A percentile compares a stretch with the other conserved stretches of the same genome.
Conservation (phyloP, 1,140 invertebrate species). For the Lasaia peninsularis region DNA sequence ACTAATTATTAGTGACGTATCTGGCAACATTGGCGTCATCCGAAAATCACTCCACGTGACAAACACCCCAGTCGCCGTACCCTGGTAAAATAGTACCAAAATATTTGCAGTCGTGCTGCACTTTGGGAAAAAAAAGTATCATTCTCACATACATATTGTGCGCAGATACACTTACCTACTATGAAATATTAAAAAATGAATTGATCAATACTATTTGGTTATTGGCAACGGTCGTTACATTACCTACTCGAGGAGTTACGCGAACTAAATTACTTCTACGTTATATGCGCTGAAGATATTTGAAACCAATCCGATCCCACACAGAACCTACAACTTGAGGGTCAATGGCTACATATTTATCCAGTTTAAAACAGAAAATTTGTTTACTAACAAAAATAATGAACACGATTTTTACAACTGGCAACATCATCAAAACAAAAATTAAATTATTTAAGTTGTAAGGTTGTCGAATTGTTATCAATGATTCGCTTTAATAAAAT, state of each 20-base stretch:
- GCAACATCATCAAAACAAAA: too few species aligned
- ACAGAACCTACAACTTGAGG: conserved; percentile 6
- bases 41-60: neutral
- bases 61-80: neutral
- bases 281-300: conserved; percentile 36
- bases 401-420: neutral
- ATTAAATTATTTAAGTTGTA: too few species aligned
- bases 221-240: conserved; percentile 62
- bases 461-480: too few species aligned
- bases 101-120: conserved; percentile 43
- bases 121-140: conserved; percentile 31
- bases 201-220: conserved; percentile 69
- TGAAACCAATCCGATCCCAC: conserved; percentile 11
- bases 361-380: neutral
- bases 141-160: conserved; percentile 58
- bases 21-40: neutral
- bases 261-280: conserved; percentile 42
- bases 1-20: too few species aligned
- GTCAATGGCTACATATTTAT: neutral
- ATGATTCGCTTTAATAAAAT: too few species aligned
- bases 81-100: conserved; percentile 45
- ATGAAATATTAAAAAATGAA: conserved; percentile 60
- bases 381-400: neutral
- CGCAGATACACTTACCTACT: conserved; percentile 65
- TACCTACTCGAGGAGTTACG: conserved; percentile 47